phyloP scores from a whole-genome alignment of 1,140 invertebrate species.

The Apis cerana region DNA sequence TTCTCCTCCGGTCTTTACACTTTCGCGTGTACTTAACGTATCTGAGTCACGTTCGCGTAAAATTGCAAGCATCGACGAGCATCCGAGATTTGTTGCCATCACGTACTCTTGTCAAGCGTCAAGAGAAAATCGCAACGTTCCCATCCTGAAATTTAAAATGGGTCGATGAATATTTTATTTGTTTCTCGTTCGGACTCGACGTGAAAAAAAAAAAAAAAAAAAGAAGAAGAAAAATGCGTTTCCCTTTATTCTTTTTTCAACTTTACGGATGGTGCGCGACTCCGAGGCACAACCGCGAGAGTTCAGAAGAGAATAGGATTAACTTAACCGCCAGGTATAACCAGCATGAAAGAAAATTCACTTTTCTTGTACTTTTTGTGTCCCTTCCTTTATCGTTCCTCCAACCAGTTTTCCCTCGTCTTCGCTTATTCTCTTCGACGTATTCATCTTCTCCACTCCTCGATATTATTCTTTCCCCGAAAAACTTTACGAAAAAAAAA shows the following conservation, averaged over 20 bases:
- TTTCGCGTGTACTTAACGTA: constrained; percentile 18
- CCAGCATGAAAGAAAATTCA: background rate
- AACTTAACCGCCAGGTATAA: background rate
- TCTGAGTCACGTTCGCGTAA: constrained; percentile 28
- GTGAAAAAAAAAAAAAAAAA: too few relatives aligned
- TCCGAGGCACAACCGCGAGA: background rate
- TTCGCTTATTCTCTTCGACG: background rate
- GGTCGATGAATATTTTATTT: constrained; percentile 53
- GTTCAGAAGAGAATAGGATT: background rate
- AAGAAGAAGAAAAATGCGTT: background rate
- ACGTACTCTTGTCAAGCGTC: constrained; percentile 2
- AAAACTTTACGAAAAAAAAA: too few relatives aligned
- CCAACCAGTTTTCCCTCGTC: background rate
- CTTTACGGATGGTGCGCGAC: too few relatives aligned
- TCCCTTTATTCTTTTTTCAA: background rate
- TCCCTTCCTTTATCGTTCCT: background rate
- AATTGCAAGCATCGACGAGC: constrained; percentile 13
- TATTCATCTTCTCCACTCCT: too few relatives aligned
- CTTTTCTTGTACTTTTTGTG: background rate
- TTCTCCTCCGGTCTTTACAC: background rate
- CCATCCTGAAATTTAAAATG: constrained; percentile 55
- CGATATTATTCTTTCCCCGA: background rate
- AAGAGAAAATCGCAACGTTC: constrained; percentile 25
- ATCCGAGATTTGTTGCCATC: background rate
- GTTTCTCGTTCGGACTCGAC: background rate